Evolutionary conservation across 2,888 invertebrate species (phyloP), one percentile per base, ranked within the genome.

Genomic region (Choreutis nemorana): DNA sequence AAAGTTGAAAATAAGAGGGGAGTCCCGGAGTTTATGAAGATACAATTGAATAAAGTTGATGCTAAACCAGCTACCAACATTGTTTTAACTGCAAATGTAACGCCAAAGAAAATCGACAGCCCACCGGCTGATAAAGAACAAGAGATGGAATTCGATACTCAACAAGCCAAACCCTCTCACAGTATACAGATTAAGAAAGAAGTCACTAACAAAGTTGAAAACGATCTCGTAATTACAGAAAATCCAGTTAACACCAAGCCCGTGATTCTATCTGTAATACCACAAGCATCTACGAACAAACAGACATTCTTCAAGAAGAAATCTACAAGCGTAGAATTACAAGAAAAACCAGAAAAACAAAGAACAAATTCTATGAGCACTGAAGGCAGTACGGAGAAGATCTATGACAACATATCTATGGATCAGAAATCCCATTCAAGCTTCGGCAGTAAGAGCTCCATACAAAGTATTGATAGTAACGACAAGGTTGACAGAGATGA

Each of bases 11-110:
- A 45, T 1, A 71, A 67, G 32, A 42, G 58, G 1, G 63, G 66
- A 23, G 71, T 87, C 8, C 87, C 88, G 1, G 87, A 89, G 54
- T 87, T 88, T 51, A 63, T 88, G 36, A 85, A 86, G 47, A 85
- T 87, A 32, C 87, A 89, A 55, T 49, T 89, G 25, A 87, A 88
- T 50, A 85, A 85, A 52, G 86, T 89, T 4, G 88, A 89, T 44
- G 67, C 78, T 6, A 82, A 83, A 42, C 81, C 85, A 0, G 51
- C 80, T 6, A 83, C 82, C 16, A 85, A 87, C 48, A 78, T 88
- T 16, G 85, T 88, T 28, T 64, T 87, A 39, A 83, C 87, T 13
- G 86, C 85, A 35, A 84, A 83, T 41, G 58, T 78, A 42, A 80
- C 73, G 41, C 77, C 79, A 53, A 81, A 78, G 63, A 78, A 72